Base-by-base conservation (phyloP, 2,797 vertebrate genomes). In the Takifugu ocellatus region DNA sequence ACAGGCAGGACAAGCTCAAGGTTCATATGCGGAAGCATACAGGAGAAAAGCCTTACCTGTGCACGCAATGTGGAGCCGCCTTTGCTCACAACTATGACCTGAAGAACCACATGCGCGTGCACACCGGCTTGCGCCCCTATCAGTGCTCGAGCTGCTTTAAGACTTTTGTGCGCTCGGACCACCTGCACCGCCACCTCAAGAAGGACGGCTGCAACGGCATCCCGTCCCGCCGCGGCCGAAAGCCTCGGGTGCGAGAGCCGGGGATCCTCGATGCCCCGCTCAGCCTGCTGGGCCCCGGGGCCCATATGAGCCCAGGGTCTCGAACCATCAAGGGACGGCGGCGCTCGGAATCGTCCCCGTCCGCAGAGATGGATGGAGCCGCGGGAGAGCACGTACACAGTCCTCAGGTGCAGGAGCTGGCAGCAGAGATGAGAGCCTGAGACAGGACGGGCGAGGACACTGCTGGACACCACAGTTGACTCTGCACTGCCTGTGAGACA, bases 51-150 rank as follows among this genome's bases (percentile, higher is more conserved):
- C 97, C 97, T 56, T 99, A 99, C 89, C 84, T 96, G 88, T 99
- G 97, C 87, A 94, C 96, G 75, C 95, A 98, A 70, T 99, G 97
- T 50, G 97, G 96, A 1, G 97, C 96, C 0, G 95, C 97, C 65
- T 99, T 99, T 49, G 96, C 96, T 27, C 97, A 99, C 90, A 99
- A 98, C 92, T 99, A 99, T 81, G 97, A 99, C 93, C 94, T 99
- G 90, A 98, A 98, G 90, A 99, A 99, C 91, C 97, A 99, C 93
- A 97, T 97, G 95, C 95, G 97, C 0, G 96, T 97, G 60, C 97
- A 99, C 92, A 99, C 97, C 0, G 97, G 97, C 75, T 92, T 98
- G 76, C 90, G 97, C n/a, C 97, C 97, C 65, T 99, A 99, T 88
- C 96, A 98, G 92, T 98, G 96, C 72, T 95, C 95, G 74, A 96